Percentiles rank a stretch among this genome's conserved stretches.
phyloP scores from a whole-genome alignment of 2,888 invertebrate species.

The Mythimna vitellina region DNA sequence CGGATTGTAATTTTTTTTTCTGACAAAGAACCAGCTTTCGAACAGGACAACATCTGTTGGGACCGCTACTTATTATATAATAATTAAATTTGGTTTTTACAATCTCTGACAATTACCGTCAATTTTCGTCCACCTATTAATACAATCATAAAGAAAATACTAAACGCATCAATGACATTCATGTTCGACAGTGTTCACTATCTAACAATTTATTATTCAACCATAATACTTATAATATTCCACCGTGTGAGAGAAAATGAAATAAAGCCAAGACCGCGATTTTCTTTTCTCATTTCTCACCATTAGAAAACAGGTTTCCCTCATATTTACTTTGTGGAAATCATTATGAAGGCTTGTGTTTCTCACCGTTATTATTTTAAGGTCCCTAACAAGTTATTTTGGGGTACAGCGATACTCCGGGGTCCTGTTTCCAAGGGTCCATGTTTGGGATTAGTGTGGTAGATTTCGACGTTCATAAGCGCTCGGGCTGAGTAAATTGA shows the following conservation, averaged over 20 bases:
- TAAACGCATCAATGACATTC: background rate
- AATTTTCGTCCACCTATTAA: background rate
- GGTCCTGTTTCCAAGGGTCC: slow-evolving; percentile 35
- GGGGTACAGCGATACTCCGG: slow-evolving; percentile 18
- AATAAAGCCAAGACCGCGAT: slow-evolving; percentile 50
- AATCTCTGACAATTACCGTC: background rate
- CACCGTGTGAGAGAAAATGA: slow-evolving; percentile 49
- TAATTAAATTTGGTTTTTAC: background rate
- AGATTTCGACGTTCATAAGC: slow-evolving; percentile 42
- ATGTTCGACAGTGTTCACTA: slow-evolving; percentile 7
- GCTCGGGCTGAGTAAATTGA: slow-evolving; percentile 38
- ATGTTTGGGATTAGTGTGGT: slow-evolving; percentile 52
- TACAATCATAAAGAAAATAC: slow-evolving; percentile 1
- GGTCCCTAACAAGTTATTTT: slow-evolving; percentile 46
- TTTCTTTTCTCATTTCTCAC: slow-evolving; percentile 66
- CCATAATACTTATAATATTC: slow-evolving; percentile 17
- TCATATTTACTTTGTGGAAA: slow-evolving; percentile 56
- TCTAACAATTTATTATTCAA: slow-evolving; percentile 27
- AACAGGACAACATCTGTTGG: too few species aligned
- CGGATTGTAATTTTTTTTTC: too few species aligned
- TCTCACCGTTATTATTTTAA: slow-evolving; percentile 49
- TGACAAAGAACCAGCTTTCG: too few species aligned
- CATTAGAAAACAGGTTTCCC: slow-evolving; percentile 68
- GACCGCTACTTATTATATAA: too few species aligned
- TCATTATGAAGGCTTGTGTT: slow-evolving; percentile 43